Base-by-base conservation (phyloP, 2,113 vertebrate genomes). In the Hucho hucho region DNA sequence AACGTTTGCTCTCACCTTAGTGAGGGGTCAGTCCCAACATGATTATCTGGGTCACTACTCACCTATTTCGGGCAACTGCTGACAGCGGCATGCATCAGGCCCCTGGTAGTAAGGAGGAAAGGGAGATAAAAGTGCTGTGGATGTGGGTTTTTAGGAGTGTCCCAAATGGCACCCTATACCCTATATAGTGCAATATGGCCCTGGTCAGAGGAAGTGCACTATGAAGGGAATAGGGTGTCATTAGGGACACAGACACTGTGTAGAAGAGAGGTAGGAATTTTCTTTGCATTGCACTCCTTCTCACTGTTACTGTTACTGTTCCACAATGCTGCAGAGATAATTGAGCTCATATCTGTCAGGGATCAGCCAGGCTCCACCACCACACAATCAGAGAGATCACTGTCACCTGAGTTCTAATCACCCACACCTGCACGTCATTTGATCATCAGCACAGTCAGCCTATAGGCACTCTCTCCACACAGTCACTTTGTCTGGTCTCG, bases 31-130 rank as follows among this genome's bases (percentile, higher is more conserved):
- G 87, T 43, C 83, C 79, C 32, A 89, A 80, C 83, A 73, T 86
- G 83, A 92, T 90, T 84, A 92, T 90, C 87, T 92, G 81, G 91
- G 90, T 90, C 90, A 89, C 83, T 4, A 64, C 77, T 88, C 77
- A 77, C 84, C 92, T 92, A 92, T 92, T 92, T 90, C 87, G 84
- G 87, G 89, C 70, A 75, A 72, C 26, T 61, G 81, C 81, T 91
- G 88, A 87, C 87, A 89, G 87, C 76, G 86, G 90, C 88, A 91
- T 92, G 84, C 87, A 92, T 91, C 84, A 82, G 83, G 90, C 87
- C 24, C 58, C 20, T 7, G 25, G 25, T 18, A 26, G 25, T 6
- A 18, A 28, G 82, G 81, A 86, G 86, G 86, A 81, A 84, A n/a
- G 82, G 73, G 22, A 78, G 81, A 87, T 79, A 86, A 87, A 90